Evolutionary conservation across 2,113 vertebrate genomes (phyloP).

Genomic region (Megaptera novaeangliae): DNA sequence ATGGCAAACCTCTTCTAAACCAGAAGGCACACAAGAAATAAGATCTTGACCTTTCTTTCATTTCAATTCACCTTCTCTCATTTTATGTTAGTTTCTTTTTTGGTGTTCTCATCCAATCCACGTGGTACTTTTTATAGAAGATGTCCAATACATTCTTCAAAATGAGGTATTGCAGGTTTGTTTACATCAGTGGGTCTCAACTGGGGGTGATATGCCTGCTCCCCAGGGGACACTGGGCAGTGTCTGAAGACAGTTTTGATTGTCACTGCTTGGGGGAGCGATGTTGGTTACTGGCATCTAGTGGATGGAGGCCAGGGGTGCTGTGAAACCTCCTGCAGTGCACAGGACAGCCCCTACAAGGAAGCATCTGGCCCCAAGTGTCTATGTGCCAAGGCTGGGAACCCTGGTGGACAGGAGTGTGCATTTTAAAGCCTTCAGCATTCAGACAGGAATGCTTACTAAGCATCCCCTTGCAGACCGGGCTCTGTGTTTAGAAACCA

Average conservation of each 20-base stretch:
- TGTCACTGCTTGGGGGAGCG: background rate
- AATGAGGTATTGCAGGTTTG: background rate
- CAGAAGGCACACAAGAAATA: too few species aligned
- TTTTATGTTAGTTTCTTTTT: background rate
- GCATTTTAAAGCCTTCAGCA: too few species aligned
- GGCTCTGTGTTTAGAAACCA: background rate
- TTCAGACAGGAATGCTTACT: background rate
- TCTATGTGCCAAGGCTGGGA: fast-evolving
- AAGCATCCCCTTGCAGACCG: background rate
- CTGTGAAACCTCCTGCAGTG: background rate
- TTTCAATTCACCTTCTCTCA: background rate
- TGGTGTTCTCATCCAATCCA: background rate
- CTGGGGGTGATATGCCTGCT: background rate
- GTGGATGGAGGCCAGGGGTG: background rate
- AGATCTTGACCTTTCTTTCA: background rate
- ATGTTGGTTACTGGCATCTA: background rate
- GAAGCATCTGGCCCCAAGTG: background rate
- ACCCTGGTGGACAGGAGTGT: too few species aligned
- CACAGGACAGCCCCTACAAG: background rate
- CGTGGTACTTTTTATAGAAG: background rate
- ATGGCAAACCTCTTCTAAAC: background rate
- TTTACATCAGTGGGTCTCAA: background rate
- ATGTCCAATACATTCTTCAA: background rate
- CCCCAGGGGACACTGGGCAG: background rate
- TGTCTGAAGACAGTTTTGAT: background rate